These are phyloP conservation scores for Platerodrilus igneus DNA, from an alignment of 2,888 invertebrate genomes.

Conservation along the genomic window DNA sequence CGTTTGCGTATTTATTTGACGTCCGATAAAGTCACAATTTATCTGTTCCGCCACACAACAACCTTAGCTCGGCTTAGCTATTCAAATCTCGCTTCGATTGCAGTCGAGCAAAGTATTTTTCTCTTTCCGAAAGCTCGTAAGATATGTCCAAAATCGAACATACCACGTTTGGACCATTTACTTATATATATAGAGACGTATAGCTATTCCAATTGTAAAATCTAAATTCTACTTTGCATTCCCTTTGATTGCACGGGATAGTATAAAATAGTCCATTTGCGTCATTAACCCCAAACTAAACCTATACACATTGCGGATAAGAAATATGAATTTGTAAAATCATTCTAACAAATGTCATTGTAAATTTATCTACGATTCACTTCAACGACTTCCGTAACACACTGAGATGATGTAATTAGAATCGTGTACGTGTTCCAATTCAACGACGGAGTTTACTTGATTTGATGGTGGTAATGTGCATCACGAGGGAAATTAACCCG, in stretches of 20 bases:
- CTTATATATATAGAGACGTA: slow-evolving; percentile 46
- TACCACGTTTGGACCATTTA: slow-evolving; percentile 40
- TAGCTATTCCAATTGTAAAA: slow-evolving; percentile 49
- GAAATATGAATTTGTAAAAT: slow-evolving; percentile 5
- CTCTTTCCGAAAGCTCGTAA: slow-evolving; percentile 32
- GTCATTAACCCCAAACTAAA: slow-evolving; percentile 14
- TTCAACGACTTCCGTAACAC: slow-evolving; percentile 15
- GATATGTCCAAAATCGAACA: slow-evolving; percentile 26
- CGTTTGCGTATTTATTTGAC: slow-evolving; percentile 41
- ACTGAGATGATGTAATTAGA: slow-evolving; percentile 37
- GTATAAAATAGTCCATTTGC: slow-evolving; percentile 24
- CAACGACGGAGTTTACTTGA: slow-evolving; percentile 23
- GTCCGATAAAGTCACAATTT: slow-evolving; percentile 41
- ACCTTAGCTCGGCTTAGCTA: slow-evolving; percentile 50
- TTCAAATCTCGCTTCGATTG: slow-evolving; percentile 51
- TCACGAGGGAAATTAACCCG: slow-evolving; percentile 50
- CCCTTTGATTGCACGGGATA: slow-evolving; percentile 38
- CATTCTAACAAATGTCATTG: slow-evolving; percentile 10
- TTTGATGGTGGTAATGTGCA: slow-evolving; percentile 41
- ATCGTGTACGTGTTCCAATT: slow-evolving; percentile 38
- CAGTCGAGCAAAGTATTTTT: slow-evolving; percentile 45
- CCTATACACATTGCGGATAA: too few relatives aligned
- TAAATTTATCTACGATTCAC: slow-evolving; percentile 11
- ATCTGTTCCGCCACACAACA: slow-evolving; percentile 46
- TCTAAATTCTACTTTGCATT: slow-evolving; percentile 49